These are phyloP conservation scores for Heterocephalus glaber DNA, from an alignment of 2,113 vertebrate genomes.

Conservation along the genomic window DNA sequence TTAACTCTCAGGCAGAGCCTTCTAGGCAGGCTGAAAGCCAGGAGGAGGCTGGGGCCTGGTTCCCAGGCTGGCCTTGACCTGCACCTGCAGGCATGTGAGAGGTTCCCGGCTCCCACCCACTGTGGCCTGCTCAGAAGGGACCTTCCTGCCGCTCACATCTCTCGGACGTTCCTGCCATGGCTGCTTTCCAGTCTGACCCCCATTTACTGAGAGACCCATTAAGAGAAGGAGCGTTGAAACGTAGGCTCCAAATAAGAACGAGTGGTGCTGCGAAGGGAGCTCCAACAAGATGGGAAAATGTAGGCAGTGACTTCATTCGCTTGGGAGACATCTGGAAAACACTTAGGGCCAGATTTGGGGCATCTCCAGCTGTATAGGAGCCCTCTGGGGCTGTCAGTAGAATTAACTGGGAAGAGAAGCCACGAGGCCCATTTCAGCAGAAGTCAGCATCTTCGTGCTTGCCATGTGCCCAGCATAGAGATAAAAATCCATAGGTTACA, in stretches of 20 bases:
- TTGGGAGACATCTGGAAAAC: neutral
- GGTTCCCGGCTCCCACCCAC: rapidly evolving
- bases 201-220: neutral
- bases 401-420: neutral
- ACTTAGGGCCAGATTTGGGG: neutral
- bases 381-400: neutral
- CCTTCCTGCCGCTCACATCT: neutral
- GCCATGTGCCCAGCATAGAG: rapidly evolving
- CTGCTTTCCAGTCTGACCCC: rapidly evolving
- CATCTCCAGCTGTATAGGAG: neutral
- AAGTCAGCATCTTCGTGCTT: rapidly evolving
- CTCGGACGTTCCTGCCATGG: neutral
- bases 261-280: neutral
- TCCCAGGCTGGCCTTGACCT: neutral
- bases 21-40: neutral
- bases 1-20: neutral
- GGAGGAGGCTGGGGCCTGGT: neutral
- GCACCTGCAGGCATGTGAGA: rapidly evolving
- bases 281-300: no score
- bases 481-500: neutral
- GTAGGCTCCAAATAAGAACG: neutral
- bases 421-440: neutral
- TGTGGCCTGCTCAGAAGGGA: neutral
- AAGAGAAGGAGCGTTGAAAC: neutral
- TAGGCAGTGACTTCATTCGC: neutral